phyloP scores from a whole-genome alignment of 2,888 invertebrate genomes.

The Gastrophysa polygoni region DNA sequence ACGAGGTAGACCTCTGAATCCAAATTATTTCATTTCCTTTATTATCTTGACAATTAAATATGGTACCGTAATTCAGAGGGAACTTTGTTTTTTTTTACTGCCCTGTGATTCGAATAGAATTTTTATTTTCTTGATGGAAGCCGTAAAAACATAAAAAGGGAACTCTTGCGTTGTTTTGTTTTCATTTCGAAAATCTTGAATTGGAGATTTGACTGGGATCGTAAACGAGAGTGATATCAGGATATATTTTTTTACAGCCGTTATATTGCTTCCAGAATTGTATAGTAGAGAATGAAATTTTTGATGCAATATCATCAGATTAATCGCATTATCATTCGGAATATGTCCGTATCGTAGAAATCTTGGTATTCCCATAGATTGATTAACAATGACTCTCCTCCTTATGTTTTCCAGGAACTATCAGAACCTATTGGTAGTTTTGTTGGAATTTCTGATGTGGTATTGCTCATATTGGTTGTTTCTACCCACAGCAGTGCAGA shows the following conservation, averaged over 20 bases:
- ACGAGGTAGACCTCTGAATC: conserved; percentile 36
- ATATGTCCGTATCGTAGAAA: too few species aligned
- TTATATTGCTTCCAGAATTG: background rate
- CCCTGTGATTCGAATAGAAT: conserved; percentile 40
- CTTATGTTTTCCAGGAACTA: too few species aligned
- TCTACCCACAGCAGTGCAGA: too few species aligned
- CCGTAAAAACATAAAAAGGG: conserved; percentile 33
- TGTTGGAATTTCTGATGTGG: too few species aligned
- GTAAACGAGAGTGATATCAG: conserved; percentile 40
- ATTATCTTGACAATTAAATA: conserved; percentile 39
- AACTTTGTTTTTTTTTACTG: conserved; percentile 42
- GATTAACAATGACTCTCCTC: too few species aligned
- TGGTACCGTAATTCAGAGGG: conserved; percentile 36
- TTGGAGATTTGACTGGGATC: conserved; percentile 33
- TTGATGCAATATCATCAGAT: too few species aligned
- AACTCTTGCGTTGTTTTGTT: conserved; percentile 28
- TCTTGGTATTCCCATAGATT: too few species aligned
- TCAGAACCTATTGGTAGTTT: too few species aligned
- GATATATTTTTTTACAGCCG: background rate
- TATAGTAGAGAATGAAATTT: background rate
- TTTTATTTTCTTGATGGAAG: conserved; percentile 30
- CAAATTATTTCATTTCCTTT: conserved; percentile 41
- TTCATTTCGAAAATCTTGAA: conserved; percentile 36
- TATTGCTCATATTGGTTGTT: too few species aligned
- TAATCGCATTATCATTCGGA: too few species aligned